Conservation (phyloP, 2,113 vertebrate species). For the Epinephelus moara region DNA sequence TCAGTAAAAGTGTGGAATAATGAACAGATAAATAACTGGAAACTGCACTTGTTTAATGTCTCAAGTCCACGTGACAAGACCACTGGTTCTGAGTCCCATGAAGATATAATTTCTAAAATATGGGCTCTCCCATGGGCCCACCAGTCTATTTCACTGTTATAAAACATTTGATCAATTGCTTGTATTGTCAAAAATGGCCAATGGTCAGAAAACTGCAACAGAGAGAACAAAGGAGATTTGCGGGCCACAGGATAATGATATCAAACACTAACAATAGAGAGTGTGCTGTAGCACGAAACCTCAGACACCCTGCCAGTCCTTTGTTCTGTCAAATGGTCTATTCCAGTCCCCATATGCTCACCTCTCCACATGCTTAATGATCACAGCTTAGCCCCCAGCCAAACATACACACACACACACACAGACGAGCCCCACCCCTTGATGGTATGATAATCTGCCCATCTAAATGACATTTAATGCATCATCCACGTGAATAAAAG, state of each 20-base stretch:
- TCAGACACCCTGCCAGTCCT: constrained; percentile 65
- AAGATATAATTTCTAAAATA: constrained; percentile 41
- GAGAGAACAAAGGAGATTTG: constrained; percentile 56
- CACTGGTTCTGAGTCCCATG: constrained; percentile 17
- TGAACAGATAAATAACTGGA: neutral
- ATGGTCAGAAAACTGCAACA: constrained; percentile 28
- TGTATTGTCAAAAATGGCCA: constrained; percentile 28
- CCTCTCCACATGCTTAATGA: constrained; percentile 76
- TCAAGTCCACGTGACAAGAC: neutral
- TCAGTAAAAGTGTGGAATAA: no score
- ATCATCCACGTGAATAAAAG: constrained; percentile 60
- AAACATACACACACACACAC: constrained; percentile 45
- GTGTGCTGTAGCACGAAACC: constrained; percentile 46
- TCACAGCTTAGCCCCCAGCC: constrained; percentile 69
- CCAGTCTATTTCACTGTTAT: neutral
- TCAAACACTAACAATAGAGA: constrained; percentile 71
- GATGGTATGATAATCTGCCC: constrained; percentile 70
- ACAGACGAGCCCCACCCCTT: constrained; percentile 49
- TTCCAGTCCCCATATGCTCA: constrained; percentile 82
- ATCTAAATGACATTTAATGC: constrained; percentile 73
- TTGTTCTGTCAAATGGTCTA: constrained; percentile 73
- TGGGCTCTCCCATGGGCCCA: neutral
- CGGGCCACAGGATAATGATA: constrained; percentile 58
- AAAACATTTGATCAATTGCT: constrained; percentile 47
- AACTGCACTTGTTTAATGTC: neutral